phyloP scores from a whole-genome alignment of 92 coral and sea anemone species.

The Micromussa lordhowensis region DNA sequence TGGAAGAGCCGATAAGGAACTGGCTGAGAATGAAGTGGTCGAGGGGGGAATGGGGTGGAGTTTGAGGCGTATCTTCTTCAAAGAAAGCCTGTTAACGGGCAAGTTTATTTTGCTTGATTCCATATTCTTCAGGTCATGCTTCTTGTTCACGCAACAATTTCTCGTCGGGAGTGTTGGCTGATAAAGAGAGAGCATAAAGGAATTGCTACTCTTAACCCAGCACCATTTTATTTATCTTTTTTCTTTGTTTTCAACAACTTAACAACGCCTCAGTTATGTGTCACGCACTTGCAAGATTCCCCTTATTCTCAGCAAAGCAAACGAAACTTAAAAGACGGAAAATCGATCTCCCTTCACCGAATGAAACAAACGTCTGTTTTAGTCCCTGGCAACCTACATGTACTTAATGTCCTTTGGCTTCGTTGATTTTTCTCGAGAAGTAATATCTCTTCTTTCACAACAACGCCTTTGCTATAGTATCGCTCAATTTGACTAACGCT shows the following conservation, averaged over 20 bases:
- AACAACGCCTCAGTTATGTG: background rate
- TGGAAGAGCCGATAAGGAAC: no score
- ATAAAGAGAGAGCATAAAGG: no score
- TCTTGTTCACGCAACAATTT: background rate
- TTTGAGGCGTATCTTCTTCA: no score
- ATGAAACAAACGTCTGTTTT: background rate
- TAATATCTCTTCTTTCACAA: background rate
- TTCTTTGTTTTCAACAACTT: background rate
- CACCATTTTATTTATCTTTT: background rate
- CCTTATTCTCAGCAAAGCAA: background rate
- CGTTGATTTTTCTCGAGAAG: background rate
- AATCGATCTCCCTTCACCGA: background rate
- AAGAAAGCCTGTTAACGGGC: no score
- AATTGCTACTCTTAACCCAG: background rate
- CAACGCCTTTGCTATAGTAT: background rate
- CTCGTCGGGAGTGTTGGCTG: background rate
- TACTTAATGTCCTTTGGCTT: background rate
- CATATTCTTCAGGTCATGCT: background rate
- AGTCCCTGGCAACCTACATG: background rate
- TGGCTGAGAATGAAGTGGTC: no score
- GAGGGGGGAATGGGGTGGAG: no score
- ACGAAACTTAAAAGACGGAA: background rate
- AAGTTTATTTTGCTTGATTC: no score
- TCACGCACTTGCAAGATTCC: background rate
- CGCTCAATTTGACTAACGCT: background rate